phyloP scores from a whole-genome alignment of 2,113 vertebrate genomes.

The Trichomycterus rosablanca region DNA sequence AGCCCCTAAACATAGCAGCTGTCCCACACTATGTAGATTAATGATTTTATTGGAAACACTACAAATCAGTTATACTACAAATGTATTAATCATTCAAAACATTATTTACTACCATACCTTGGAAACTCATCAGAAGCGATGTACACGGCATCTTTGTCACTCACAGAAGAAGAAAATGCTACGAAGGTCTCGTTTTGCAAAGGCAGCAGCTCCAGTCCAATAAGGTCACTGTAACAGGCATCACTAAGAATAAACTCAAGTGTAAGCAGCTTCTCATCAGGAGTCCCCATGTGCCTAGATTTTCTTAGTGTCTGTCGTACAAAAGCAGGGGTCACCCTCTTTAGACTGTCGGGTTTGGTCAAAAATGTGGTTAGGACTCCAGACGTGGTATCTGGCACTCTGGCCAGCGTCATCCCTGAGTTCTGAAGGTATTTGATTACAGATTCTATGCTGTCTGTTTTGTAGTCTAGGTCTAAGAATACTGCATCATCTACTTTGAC shows the following conservation, averaged over 20 bases:
- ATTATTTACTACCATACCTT: constrained; percentile 68
- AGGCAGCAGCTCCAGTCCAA: constrained; percentile 89
- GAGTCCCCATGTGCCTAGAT: constrained; percentile 67
- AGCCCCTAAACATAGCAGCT: too few relatives aligned
- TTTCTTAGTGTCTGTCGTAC: constrained; percentile 84
- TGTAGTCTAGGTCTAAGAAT: constrained; percentile 83
- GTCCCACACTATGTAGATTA: too few relatives aligned
- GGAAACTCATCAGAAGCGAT: constrained; percentile 87
- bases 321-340: constrained; percentile 79
- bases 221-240: constrained; percentile 83
- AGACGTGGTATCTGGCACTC: constrained; percentile 76
- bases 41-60: too few relatives aligned
- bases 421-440: constrained; percentile 90
- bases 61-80: too few relatives aligned
- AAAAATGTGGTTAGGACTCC: constrained; percentile 66
- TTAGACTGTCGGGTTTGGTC: constrained; percentile 61
- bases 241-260: constrained; percentile 88
- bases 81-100: not conserved
- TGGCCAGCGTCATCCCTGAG: constrained; percentile 85
- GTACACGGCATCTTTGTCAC: constrained; percentile 87
- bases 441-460: constrained; percentile 68
- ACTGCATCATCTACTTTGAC: constrained; percentile 76
- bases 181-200: constrained; percentile 82
- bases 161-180: constrained; percentile 84
- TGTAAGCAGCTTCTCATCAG: constrained; percentile 79